Conservation (phyloP, 2,888 invertebrate species). For the Ischnura elegans region DNA sequence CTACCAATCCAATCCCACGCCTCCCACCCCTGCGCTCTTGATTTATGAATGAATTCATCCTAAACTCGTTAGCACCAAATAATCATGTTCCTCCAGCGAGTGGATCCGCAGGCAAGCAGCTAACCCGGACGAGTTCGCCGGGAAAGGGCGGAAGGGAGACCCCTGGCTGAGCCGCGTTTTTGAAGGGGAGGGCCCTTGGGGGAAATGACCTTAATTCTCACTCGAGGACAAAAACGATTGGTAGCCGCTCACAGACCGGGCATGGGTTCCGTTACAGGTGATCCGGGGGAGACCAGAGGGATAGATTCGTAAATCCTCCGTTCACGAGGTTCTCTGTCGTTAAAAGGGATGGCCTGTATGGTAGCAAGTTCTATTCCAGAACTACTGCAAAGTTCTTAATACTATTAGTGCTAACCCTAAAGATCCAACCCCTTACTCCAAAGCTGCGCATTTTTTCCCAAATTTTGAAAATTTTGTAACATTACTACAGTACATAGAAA, state of each 20-base stretch:
- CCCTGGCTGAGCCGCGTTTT: background rate
- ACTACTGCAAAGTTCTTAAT: slow-evolving; percentile 34
- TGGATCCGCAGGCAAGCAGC: slow-evolving; percentile 15
- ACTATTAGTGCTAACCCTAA: no score
- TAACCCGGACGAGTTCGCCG: background rate
- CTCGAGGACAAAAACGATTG: slow-evolving; percentile 46
- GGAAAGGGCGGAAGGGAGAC: background rate
- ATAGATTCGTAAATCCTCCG: slow-evolving; percentile 43
- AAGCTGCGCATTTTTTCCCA: no score
- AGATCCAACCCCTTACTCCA: no score
- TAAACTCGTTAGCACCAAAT: slow-evolving; percentile 63
- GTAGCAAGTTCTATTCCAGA: slow-evolving; percentile 12
- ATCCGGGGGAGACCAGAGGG: background rate
- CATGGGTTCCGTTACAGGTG: slow-evolving; percentile 41
- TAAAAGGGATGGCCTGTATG: background rate
- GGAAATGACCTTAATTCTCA: slow-evolving; percentile 32
- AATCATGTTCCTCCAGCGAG: slow-evolving; percentile 57
- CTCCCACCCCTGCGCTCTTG: slow-evolving; percentile 6
- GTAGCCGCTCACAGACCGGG: background rate
- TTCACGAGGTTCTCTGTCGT: no score
- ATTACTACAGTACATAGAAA: no score
- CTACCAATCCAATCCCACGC: slow-evolving; percentile 10
- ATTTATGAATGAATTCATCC: slow-evolving; percentile 64
- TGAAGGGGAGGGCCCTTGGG: background rate
- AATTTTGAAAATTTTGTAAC: no score